phyloP scores from a whole-genome alignment of 2,797 vertebrate genomes.

The Cirrhinus mrigala region DNA sequence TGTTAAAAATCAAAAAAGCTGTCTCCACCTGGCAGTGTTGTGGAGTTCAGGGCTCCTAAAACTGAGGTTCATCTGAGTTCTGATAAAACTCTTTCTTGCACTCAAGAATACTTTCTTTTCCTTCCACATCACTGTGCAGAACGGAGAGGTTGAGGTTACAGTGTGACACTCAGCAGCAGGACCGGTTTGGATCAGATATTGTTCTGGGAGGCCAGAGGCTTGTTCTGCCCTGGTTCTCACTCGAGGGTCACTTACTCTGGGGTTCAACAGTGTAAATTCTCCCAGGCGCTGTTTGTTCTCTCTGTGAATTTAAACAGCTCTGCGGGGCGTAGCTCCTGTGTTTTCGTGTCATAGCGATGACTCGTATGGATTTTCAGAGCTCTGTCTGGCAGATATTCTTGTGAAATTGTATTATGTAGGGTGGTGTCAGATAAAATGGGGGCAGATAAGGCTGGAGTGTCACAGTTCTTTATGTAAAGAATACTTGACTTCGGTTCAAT shows the following conservation, averaged over 20 bases:
- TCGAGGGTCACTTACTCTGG: slow-evolving; percentile 2
- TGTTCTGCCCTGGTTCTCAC: slow-evolving; percentile 31
- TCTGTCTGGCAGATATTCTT: not conserved
- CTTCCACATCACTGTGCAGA: slow-evolving; percentile 9
- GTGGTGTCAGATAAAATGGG: not conserved
- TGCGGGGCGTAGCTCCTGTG: not conserved
- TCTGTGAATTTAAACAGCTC: not conserved
- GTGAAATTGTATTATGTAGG: not conserved
- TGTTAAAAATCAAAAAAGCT: not conserved
- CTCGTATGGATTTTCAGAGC: not conserved
- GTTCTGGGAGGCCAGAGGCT: slow-evolving; percentile 12
- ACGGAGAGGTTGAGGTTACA: not conserved
- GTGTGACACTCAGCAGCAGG: slow-evolving; percentile 17
- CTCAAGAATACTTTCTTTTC: not conserved
- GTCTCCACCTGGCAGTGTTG: not conserved
- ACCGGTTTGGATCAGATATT: slow-evolving; percentile 11
- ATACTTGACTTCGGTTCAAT: too few relatives aligned
- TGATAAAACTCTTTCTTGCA: not conserved
- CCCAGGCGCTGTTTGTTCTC: slow-evolving; percentile 19
- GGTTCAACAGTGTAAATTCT: slow-evolving; percentile 20
- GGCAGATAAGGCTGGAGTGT: not conserved
- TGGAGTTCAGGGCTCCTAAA: not conserved
- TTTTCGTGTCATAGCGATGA: not conserved
- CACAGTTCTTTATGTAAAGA: not conserved
- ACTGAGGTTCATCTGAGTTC: not conserved